Evolutionary conservation across 2,797 vertebrate genomes (phyloP).

Genomic region (Pogoniulus pusillus): DNA sequence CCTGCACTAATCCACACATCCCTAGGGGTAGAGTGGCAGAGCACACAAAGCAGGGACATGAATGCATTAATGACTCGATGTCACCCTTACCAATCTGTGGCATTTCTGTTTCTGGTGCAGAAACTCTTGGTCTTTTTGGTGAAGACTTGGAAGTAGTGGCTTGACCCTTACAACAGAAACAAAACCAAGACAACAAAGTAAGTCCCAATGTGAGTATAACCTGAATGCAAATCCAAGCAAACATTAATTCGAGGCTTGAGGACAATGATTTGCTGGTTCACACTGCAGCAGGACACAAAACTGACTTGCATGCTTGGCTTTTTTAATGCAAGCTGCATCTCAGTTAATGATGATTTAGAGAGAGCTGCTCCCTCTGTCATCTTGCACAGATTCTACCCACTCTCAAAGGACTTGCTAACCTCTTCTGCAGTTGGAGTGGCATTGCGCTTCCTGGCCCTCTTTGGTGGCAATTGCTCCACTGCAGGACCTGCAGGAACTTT

Average conservation of each 20-base stretch:
- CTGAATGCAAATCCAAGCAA: neutral
- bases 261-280: neutral
- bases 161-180: constrained; percentile 42
- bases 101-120: constrained; percentile 33
- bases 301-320: neutral
- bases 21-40: neutral
- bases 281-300: neutral
- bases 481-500: constrained; percentile 41
- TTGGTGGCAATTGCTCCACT: constrained; percentile 38
- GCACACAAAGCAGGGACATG: neutral
- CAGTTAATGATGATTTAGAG: too few species aligned
- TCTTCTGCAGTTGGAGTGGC: constrained; percentile 37
- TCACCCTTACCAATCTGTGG: constrained; percentile 68
- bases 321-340: neutral
- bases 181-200: neutral
- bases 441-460: neutral
- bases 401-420: constrained; percentile 60
- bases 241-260: neutral
- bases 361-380: neutral
- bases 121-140: constrained; percentile 15
- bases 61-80: neutral
- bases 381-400: neutral
- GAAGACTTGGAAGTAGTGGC: neutral
- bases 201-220: neutral
- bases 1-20: neutral